Base-by-base conservation (phyloP, 2,888 invertebrate species). In the Orthosia gothica region DNA sequence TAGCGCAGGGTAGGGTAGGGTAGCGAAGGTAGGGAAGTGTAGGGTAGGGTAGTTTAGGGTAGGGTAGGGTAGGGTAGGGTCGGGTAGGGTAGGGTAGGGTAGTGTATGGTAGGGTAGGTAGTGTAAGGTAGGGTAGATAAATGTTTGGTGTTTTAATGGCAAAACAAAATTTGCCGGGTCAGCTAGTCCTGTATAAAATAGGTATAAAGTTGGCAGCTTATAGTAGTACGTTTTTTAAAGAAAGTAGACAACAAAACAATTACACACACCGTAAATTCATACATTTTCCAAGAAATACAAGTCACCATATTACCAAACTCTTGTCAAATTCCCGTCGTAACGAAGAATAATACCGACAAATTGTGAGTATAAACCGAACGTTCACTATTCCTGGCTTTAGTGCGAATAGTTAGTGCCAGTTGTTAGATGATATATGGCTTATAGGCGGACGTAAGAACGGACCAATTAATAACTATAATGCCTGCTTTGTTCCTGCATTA, bases 371-470 rank as follows among this genome's bases (percentile, higher is more conserved):
- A 87, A 87, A 84, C 86, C 76, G 72, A 80, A 84, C 76, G 74
- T 77, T 83, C 62, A 86, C 78, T 85, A 83, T 88, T 88, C 87
- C 81, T 76, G 82, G 88, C 87, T 85, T 81, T 47, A 78, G 80
- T 84, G 73, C 71, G 47, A 74, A 78, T 76, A 86, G 82, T 87
- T 87, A 84, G 80, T 81, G 75, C 76, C 86, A 87, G 57, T 89
- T 87, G 76, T 74, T 85, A 71, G 74, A 85, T 92, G 90, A 93
- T 88, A 89, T 92, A 91, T 88, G 84, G 87, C 87, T 84, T 82
- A 80, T 74, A 82, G 82, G 74, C 84, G 83, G 74, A 84, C 84
- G 83, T 81, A 83, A 87, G 83, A 87, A 89, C 87, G 86, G 82
- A 32, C 81, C 83, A 86, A 91, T 90, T 91, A 90, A 90, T 89